Conservation (phyloP, 2,113 vertebrate species). For the Mugil cephalus region DNA sequence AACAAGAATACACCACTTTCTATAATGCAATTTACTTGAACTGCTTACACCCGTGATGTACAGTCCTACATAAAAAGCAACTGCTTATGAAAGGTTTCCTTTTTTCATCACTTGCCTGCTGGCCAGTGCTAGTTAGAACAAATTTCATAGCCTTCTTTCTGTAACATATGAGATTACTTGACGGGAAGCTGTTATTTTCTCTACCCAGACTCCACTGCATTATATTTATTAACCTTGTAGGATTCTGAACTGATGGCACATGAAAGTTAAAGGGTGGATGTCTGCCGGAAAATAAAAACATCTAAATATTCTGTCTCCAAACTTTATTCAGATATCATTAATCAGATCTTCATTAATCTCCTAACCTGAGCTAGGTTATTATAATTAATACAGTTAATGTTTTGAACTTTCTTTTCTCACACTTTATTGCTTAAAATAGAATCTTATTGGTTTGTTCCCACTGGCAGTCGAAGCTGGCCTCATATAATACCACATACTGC, state of each 20-base stretch:
- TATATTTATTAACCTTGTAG: neutral
- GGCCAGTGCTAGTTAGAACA: neutral
- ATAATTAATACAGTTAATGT: neutral
- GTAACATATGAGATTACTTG: neutral
- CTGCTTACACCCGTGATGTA: too few relatives aligned
- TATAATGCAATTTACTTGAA: too few relatives aligned
- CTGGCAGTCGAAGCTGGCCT: conserved; percentile 8
- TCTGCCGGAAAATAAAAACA: neutral
- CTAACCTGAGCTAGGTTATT: neutral
- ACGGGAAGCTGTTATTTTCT: neutral
- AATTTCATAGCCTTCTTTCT: neutral
- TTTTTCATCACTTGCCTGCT: too few relatives aligned
- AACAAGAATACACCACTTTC: too few relatives aligned
- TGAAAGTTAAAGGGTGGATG: neutral
- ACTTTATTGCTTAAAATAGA: conserved; percentile 15
- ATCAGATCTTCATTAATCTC: too few relatives aligned
- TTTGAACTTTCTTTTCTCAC: neutral
- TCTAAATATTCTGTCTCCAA: neutral
- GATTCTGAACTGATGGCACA: neutral
- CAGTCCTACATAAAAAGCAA: too few relatives aligned
- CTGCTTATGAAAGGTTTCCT: too few relatives aligned
- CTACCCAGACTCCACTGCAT: neutral
- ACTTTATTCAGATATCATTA: neutral
- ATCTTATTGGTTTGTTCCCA: conserved; percentile 12
- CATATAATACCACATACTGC: conserved; percentile 28